Base-by-base conservation (phyloP, 2,797 vertebrate genomes). In the Pyrocephalus nanus region DNA sequence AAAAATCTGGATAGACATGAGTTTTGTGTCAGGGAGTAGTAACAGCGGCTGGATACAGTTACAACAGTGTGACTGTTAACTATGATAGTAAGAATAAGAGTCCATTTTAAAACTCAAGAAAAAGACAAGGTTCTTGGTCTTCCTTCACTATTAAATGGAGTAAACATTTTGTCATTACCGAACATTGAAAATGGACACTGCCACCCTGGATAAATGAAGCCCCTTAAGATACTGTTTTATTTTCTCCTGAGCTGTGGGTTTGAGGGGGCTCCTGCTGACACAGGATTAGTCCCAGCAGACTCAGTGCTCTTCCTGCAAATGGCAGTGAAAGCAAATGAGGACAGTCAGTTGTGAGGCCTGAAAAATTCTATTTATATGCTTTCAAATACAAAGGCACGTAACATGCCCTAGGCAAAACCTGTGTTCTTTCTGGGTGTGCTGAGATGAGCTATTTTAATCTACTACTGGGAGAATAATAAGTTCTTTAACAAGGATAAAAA, bases 1-100 rank as follows among this genome's bases (percentile, higher is more conserved):
- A 94, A 79, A 96, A 91, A 86, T 30, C 71, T 80, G 74, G 61
- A 60, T 29, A 96, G 92, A 82, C 32, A 16, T 19, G 71, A 87
- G 60, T 75, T 93, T 92, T 90, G 67, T 82, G 80, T 92, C 76
- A 54, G 57, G 45, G 65, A 91, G 66, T 88, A 81, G 86, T 91
- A 94, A 93, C 85, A 95, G 70, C 9, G 32, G n/a, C 86, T 96
- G 55, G 77, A 91, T 93, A 80, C 48, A 51, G 70, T 92, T 81
- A 34, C 30, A 79, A 38, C 27, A 62, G 29, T 16, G 62, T 69
- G 83, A 74, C 72, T 50, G 27, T n/a, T 79, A 43, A n/a, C 51
- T 82, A 50, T 67, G 38, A 65, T 36, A 55, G 25, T n/a, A 54
- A 82, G 57, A 77, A 81, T 43, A 47, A 54, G 27, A 8, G 54